Evolutionary conservation across 2,113 vertebrate species (phyloP).

Genomic region (Myrmecophaga tridactyla): DNA sequence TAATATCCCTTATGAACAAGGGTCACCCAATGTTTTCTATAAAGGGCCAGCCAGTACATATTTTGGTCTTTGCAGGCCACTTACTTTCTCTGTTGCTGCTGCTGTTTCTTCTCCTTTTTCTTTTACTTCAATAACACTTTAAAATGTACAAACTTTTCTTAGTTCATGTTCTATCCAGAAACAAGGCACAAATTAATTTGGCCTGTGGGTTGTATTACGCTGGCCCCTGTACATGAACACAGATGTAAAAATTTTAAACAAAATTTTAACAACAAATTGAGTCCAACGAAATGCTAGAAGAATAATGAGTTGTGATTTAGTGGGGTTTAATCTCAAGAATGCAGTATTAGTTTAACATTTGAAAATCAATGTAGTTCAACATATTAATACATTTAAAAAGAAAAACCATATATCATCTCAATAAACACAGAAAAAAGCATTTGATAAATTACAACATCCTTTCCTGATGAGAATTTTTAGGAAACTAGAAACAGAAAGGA

Average conservation of each 20-base stretch:
- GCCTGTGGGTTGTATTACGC: not conserved
- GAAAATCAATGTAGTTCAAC: not conserved
- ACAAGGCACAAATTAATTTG: not conserved
- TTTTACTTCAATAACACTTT: not conserved
- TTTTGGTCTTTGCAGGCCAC: not conserved
- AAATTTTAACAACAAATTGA: not conserved
- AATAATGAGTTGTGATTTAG: too few relatives aligned
- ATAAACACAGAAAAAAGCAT: not conserved
- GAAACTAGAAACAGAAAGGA: too few relatives aligned
- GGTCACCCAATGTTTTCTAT: too few relatives aligned
- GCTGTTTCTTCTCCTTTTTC: not conserved
- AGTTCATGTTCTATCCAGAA: not conserved
- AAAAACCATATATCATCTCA: not conserved
- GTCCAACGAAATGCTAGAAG: not conserved
- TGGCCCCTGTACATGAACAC: not conserved
- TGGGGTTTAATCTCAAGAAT: not conserved
- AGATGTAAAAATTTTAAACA: not conserved
- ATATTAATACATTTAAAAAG: not conserved
- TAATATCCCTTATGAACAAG: too few relatives aligned
- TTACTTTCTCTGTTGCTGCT: not conserved
- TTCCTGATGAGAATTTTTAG: too few relatives aligned
- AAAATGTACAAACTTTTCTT: not conserved
- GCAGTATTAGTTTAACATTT: not conserved
- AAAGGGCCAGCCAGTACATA: not conserved
- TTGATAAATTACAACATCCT: not conserved